phyloP scores from a whole-genome alignment of 2,797 vertebrate species.

The Pantherophis vulpinus region DNA sequence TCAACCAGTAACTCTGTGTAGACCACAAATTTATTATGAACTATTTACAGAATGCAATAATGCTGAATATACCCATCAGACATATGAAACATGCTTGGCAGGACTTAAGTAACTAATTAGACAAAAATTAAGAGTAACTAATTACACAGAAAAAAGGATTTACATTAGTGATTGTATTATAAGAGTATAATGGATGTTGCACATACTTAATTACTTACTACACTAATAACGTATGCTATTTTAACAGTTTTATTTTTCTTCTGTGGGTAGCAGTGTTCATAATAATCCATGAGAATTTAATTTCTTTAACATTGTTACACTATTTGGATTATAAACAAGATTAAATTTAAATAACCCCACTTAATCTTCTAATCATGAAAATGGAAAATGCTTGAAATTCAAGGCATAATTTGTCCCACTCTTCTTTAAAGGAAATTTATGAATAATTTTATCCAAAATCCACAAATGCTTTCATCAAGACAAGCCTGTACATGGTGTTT shows the following conservation, averaged over 20 bases:
- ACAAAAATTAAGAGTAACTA: background rate
- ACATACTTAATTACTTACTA: background rate
- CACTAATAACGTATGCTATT: background rate
- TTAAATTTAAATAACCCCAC: background rate
- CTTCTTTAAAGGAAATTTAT: background rate
- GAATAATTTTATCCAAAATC: background rate
- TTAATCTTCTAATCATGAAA: background rate
- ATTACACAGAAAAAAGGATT: background rate
- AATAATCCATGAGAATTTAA: background rate
- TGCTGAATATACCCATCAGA: background rate
- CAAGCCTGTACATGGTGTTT: background rate
- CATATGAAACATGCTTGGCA: background rate
- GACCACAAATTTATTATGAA: background rate
- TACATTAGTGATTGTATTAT: background rate
- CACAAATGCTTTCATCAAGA: background rate
- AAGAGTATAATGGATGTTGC: background rate
- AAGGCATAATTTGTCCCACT: background rate
- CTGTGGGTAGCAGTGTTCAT: background rate
- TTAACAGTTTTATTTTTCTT: background rate
- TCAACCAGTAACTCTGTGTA: background rate
- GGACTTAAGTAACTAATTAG: background rate
- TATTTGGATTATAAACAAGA: background rate
- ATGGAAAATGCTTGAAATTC: background rate
- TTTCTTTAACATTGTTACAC: background rate
- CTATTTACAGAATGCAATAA: background rate